Base-by-base conservation (phyloP, 2,797 vertebrate genomes). In the Carapus acus region DNA sequence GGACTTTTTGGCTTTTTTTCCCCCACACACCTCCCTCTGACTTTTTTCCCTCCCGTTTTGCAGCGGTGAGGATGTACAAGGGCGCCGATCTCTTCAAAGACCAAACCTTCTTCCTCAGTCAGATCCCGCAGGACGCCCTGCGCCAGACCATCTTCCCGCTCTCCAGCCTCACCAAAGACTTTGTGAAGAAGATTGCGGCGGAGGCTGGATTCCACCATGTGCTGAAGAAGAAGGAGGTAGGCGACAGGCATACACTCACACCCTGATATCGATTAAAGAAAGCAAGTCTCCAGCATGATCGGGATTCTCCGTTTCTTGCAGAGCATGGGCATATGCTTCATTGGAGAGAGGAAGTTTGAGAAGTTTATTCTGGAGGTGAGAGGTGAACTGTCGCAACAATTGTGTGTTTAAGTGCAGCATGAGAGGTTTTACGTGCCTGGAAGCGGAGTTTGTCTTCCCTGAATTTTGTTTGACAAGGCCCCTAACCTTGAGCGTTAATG, bases 321-420 rank as follows among this genome's bases (percentile, higher is more conserved):
- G 96, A 99, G 96, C 72, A 97, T 96, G 92, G 94, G 95, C 13
- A 90, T 99, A 71, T 99, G 96, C 74, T 99, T 98, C 49, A 90
- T 98, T 43, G 96, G 96, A 13, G 82, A 95, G 71, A 91, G 96
- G 48, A 86, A 94, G 59, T 96, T 99, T 41, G 92, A 96, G 72
- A 85, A 88, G 1, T 98, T 99, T 74, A 91, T 98, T 52, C 86
- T 98, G 23, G 90, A 98, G 90, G 96, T 95, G 65, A 81, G 82
- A 44, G 24, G 36, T 4, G 5, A 20, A 4, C 34, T 4, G n/a
- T n/a, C 14, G 31, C 21, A 27, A 27, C 24, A 27, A 27, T 5
- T 27, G 24, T 9, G 4, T n/a, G n/a, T n/a, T n/a, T n/a, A n/a
- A n/a, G n/a, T n/a, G n/a, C n/a, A n/a, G n/a, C n/a, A n/a, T n/a